phyloP scores from a whole-genome alignment of 2,113 vertebrate genomes.

The Plestiodon gilberti region DNA sequence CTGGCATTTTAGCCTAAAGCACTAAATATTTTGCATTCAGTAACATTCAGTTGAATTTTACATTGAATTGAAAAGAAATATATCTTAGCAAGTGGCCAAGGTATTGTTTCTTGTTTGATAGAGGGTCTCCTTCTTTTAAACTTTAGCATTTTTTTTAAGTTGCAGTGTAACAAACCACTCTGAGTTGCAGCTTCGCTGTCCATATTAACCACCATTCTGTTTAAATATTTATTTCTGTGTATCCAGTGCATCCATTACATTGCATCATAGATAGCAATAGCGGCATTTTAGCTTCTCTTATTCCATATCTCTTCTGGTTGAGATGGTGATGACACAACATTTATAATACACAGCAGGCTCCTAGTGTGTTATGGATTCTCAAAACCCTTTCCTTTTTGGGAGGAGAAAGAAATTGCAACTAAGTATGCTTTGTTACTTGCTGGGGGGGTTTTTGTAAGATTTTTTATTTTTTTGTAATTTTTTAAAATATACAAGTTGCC shows the following conservation, averaged over 20 bases:
- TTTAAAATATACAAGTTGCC: not conserved
- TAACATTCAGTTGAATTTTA: not conserved
- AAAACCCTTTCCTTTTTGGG: not conserved
- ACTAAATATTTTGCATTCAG: not conserved
- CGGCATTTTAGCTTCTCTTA: not conserved
- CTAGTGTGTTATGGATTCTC: not conserved
- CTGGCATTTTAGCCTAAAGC: constrained; percentile 37
- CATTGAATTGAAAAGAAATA: not conserved
- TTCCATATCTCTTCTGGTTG: not conserved
- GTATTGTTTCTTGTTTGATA: not conserved
- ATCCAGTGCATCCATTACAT: not conserved
- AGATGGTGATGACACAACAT: not conserved
- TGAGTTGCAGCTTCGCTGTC: not conserved
- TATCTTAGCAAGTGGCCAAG: not conserved
- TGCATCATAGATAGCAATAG: not conserved
- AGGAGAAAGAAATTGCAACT: not conserved
- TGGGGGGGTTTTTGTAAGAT: not conserved
- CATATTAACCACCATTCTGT: not conserved
- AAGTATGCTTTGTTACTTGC: not conserved
- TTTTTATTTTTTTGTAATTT: not conserved
- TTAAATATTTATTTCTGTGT: not conserved
- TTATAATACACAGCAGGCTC: not conserved
- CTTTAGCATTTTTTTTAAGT: not conserved
- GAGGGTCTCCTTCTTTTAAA: not conserved
- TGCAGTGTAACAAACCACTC: constrained; percentile 30